Evolutionary conservation across 2,888 invertebrate species (phyloP).

Genomic region (Trachelus tabidus): DNA sequence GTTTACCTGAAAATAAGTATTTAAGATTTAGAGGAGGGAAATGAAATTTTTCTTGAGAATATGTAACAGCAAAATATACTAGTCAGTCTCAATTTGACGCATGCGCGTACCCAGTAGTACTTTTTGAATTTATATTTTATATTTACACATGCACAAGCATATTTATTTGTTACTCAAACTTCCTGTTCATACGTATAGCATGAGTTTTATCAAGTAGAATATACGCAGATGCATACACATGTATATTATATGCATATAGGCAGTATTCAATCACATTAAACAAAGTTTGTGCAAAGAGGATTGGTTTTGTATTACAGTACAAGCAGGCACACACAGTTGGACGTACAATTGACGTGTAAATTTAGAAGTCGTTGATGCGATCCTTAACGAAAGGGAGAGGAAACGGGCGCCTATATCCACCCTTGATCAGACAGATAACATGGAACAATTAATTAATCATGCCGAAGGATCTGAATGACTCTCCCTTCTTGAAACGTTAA

Average conservation of each 20-base stretch:
- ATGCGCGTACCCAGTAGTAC: too few species aligned
- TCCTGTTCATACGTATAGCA: too few species aligned
- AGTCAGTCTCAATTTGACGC: too few species aligned
- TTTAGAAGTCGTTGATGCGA: slow-evolving; percentile 58
- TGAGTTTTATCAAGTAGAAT: not conserved
- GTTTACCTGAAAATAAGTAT: slow-evolving; percentile 70
- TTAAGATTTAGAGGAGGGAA: not conserved
- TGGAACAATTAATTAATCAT: slow-evolving; percentile 32
- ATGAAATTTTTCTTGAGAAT: not conserved
- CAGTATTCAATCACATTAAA: not conserved
- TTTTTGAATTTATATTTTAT: not conserved
- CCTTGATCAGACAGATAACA: slow-evolving; percentile 55
- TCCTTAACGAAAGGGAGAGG: slow-evolving; percentile 61
- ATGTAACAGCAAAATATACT: too few species aligned
- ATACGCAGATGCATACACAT: not conserved
- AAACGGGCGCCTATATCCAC: slow-evolving; percentile 59
- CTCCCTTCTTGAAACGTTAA: too few species aligned
- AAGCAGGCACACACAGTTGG: slow-evolving; percentile 10
- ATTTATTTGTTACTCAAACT: too few species aligned
- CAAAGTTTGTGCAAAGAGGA: too few species aligned
- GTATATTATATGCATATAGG: too few species aligned
- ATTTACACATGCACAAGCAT: not conserved
- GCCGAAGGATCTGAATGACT: slow-evolving; percentile 9
- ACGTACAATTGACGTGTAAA: slow-evolving; percentile 51
- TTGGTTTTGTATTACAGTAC: not conserved